Conservation (phyloP, 2,113 vertebrate genomes). For the Alexandromys fortis region DNA sequence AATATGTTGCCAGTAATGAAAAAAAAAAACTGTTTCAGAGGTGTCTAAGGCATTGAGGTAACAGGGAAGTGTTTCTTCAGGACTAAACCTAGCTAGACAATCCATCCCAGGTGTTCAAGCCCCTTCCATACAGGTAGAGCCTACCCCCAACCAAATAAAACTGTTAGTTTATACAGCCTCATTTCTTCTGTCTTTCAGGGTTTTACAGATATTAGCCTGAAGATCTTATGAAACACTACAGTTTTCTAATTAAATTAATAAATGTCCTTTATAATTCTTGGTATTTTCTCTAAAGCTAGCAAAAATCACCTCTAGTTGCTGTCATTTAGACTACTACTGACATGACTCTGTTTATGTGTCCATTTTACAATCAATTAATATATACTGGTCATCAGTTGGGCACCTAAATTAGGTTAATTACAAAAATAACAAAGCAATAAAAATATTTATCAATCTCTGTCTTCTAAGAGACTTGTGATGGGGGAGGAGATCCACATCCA, state of each 20-base stretch:
- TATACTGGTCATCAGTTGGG: neutral
- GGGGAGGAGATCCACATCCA: neutral
- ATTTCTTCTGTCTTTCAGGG: neutral
- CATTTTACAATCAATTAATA: conserved; percentile 9
- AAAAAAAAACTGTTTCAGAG: neutral
- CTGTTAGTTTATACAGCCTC: neutral
- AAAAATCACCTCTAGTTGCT: neutral
- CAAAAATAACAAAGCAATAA: neutral
- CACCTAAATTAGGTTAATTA: neutral
- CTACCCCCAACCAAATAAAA: neutral
- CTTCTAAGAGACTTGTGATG: neutral
- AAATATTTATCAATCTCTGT: neutral
- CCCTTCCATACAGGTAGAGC: neutral
- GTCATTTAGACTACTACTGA: neutral
- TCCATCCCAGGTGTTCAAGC: neutral
- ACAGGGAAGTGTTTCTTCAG: neutral
- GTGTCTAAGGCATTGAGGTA: neutral
- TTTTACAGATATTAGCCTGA: neutral
- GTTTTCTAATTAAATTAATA: conserved; percentile 16
- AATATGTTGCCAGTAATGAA: neutral
- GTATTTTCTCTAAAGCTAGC: conserved; percentile 10
- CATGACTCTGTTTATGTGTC: neutral
- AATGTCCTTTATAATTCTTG: neutral
- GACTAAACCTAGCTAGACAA: neutral
- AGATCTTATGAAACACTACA: neutral